Conservation (phyloP, 2,888 invertebrate genomes). For the Mythimna lalbum region DNA sequence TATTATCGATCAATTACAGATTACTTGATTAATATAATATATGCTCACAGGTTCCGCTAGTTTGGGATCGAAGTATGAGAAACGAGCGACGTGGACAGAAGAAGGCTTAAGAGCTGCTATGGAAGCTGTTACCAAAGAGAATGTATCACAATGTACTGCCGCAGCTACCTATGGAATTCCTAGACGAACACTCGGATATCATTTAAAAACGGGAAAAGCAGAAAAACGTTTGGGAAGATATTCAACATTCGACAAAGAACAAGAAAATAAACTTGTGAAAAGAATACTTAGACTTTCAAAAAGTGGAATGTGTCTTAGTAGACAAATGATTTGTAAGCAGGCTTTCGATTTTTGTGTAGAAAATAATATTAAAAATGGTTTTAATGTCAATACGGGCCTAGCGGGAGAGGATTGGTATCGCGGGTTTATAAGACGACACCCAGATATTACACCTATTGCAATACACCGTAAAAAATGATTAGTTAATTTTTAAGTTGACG, state of each 20-base stretch:
- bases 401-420: constrained; percentile 3
- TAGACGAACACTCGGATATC: constrained; percentile 4
- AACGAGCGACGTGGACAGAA: constrained; percentile 1
- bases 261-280: constrained; percentile 16
- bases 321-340: constrained; percentile 5
- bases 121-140: neutral
- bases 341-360: constrained; percentile 19
- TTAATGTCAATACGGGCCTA: neutral
- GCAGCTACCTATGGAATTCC: constrained; percentile 7
- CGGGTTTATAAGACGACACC: neutral
- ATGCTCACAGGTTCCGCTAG: neutral
- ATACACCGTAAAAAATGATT: too few relatives aligned
- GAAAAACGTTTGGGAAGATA: neutral
- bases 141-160: neutral
- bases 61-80: neutral
- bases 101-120: constrained; percentile 5
- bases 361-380: constrained; percentile 18
- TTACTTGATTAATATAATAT: too few relatives aligned
- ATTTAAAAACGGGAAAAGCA: neutral
- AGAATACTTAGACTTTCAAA: neutral
- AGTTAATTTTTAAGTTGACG: too few relatives aligned
- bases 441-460: neutral
- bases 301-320: constrained; percentile 4
- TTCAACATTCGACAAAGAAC: constrained; percentile 1
- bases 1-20: too few relatives aligned